Conservation (phyloP, 1,140 invertebrate species). For the Halesus radiatus region DNA sequence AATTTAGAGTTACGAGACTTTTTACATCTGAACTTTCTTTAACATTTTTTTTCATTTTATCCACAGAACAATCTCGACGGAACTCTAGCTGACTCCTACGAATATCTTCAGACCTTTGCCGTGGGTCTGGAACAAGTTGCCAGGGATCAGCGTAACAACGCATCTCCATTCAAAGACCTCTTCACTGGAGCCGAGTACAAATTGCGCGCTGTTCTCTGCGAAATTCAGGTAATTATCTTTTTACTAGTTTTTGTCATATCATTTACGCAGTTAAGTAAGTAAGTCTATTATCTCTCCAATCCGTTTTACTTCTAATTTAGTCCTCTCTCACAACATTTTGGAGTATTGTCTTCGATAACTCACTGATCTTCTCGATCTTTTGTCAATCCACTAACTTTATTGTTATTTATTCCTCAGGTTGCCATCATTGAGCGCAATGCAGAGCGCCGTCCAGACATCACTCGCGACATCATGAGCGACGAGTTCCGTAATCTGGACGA, state of each 20-base stretch:
- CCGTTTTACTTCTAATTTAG: no score
- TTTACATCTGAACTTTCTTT: not conserved
- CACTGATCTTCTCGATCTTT: not conserved
- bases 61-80: slow-evolving; percentile 69
- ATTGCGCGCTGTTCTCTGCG: slow-evolving; percentile 71
- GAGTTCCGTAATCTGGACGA: slow-evolving; percentile 67
- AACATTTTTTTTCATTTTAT: slow-evolving; percentile 48
- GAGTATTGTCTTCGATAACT: not conserved
- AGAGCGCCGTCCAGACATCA: slow-evolving; percentile 66
- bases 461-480: slow-evolving; percentile 71
- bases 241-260: no score
- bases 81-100: slow-evolving; percentile 71
- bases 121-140: slow-evolving; percentile 78
- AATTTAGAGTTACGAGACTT: no score
- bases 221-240: slow-evolving; percentile 61
- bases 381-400: not conserved
- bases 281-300: no score
- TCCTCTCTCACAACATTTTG: not conserved
- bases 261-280: no score
- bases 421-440: slow-evolving; percentile 72
- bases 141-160: slow-evolving; percentile 72
- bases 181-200: slow-evolving; percentile 73
- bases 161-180: slow-evolving; percentile 67
- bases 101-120: slow-evolving; percentile 76
- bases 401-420: slow-evolving; percentile 63